Evolutionary conservation across 2,113 vertebrate genomes (phyloP).

Genomic region (Oryzias javanicus): DNA sequence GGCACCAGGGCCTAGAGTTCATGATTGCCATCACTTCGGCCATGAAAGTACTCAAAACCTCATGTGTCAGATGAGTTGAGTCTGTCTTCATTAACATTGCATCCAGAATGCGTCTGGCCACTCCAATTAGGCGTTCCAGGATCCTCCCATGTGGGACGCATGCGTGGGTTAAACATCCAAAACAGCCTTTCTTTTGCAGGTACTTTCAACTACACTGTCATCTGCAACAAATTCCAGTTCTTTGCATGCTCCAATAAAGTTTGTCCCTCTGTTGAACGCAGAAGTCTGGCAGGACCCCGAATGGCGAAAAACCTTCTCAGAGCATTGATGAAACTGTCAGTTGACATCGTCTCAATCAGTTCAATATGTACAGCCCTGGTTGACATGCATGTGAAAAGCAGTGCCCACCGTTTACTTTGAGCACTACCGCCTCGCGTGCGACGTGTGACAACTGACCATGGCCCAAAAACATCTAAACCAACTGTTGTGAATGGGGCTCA

Average conservation of each 20-base stretch:
- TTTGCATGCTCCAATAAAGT: no score
- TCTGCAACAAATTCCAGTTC: no score
- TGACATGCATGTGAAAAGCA: not conserved
- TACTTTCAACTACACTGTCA: no score
- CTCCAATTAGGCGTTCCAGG: no score
- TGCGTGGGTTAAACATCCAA: no score
- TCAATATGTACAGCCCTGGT: constrained; percentile 2
- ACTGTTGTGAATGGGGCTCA: not conserved
- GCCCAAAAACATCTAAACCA: not conserved
- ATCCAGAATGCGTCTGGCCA: constrained; percentile 10
- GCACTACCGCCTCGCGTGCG: no score
- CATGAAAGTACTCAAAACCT: not conserved
- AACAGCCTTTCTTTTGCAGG: no score
- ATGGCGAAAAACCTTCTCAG: no score
- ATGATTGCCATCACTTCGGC: constrained; percentile 7
- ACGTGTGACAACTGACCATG: no score
- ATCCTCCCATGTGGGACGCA: no score
- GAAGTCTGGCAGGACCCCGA: no score
- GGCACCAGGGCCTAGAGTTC: constrained; percentile 1
- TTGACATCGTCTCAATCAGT: not conserved
- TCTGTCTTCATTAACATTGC: not conserved
- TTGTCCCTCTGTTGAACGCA: no score
- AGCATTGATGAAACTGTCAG: constrained; percentile 2
- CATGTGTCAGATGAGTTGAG: not conserved
- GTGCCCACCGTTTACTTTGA: not conserved